Base-by-base conservation (phyloP, 1,140 invertebrate species). In the Teleopsis dalmanni region DNA sequence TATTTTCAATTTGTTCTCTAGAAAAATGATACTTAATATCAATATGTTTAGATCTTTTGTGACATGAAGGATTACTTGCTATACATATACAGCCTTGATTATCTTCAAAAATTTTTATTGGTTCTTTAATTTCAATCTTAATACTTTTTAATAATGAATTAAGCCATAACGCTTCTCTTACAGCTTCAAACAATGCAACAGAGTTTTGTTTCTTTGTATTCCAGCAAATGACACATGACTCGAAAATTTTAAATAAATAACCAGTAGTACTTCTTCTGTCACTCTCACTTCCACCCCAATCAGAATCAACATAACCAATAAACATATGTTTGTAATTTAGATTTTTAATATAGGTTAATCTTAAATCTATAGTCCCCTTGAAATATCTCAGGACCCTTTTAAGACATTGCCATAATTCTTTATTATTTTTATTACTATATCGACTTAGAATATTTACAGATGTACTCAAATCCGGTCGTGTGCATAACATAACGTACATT, bases 401-500 rank as follows among this genome's bases (percentile, higher is more conserved):
- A 31, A 64, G 48, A 22, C 52, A 57, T 55, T 60, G 33, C 58
- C 55, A 60, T 41, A 60, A 38, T 41, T 58, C 54, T 38, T 48
- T 47, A 42, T 57, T 67, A 50, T 59, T 58, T 19, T 60, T 56
- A 27, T 56, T 58, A 10, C 29, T 38, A 52, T 58, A 65, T 29
- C 62, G 51, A 38, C 60, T 63, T 19, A 63, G 48, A 18, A 67
- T 57, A 53, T 56, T 65, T 33, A 68, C 48, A 34, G 48, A 42
- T 21, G 50, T 48, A 52, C 62, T 55, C 41, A 70, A 52, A 38
- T 66, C 62, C 4, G 62, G 60, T 7, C 63, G 50, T 43, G 64
- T 64, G 37, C 66, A 66, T 19, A 68, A 29, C 61, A 63, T 63
- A 13, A 56, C 35, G 38, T 63, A 66, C 58, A 70, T 59, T 46